Percentiles rank a stretch among this genome's conserved stretches.
Evolutionary conservation across 2,888 invertebrate species (phyloP).

Genomic region (Spisula subtruncata): DNA sequence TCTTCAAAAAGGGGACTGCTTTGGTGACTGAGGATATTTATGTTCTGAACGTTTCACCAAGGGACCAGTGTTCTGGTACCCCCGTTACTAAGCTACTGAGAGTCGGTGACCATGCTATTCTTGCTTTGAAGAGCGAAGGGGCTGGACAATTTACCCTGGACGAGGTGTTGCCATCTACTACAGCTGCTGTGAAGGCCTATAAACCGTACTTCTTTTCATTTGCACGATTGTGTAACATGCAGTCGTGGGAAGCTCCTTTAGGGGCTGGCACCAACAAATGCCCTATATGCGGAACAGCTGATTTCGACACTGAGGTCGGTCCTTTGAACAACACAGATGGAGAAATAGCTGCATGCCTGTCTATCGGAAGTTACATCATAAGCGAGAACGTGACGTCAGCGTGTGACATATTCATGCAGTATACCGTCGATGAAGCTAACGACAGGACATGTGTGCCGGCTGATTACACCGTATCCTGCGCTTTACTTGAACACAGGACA

Average conservation of each 20-base stretch:
- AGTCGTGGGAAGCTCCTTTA: slow-evolving; percentile 56
- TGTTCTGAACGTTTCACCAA: slow-evolving; percentile 53
- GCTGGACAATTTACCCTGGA: slow-evolving; percentile 44
- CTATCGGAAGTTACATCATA: slow-evolving; percentile 20
- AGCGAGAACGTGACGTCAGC: slow-evolving; percentile 38
- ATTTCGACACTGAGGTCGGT: slow-evolving; percentile 41
- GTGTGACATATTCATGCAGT: slow-evolving; percentile 56
- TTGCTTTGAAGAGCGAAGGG: slow-evolving; percentile 45
- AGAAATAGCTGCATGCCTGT: slow-evolving; percentile 9
- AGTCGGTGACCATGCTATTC: slow-evolving; percentile 54
- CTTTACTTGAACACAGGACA: slow-evolving; percentile 38
- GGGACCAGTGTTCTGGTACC: slow-evolving; percentile 59
- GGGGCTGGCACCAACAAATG: slow-evolving; percentile 55
- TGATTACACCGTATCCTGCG: slow-evolving; percentile 40
- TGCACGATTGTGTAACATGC: slow-evolving; percentile 54
- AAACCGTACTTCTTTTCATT: slow-evolving; percentile 56
- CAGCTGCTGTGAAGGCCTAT: slow-evolving; percentile 47
- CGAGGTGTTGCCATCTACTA: slow-evolving; percentile 59
- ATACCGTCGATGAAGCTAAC: slow-evolving; percentile 40
- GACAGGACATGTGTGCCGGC: slow-evolving; percentile 49
- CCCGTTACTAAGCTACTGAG: slow-evolving; percentile 40
- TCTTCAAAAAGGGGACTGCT: slow-evolving; percentile 42
- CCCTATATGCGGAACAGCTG: slow-evolving; percentile 61
- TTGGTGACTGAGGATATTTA: slow-evolving; percentile 36
- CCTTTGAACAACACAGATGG: neutral